These are phyloP conservation scores for Octodonta nipae DNA, from an alignment of 2,888 invertebrate species.

Conservation along the genomic window DNA sequence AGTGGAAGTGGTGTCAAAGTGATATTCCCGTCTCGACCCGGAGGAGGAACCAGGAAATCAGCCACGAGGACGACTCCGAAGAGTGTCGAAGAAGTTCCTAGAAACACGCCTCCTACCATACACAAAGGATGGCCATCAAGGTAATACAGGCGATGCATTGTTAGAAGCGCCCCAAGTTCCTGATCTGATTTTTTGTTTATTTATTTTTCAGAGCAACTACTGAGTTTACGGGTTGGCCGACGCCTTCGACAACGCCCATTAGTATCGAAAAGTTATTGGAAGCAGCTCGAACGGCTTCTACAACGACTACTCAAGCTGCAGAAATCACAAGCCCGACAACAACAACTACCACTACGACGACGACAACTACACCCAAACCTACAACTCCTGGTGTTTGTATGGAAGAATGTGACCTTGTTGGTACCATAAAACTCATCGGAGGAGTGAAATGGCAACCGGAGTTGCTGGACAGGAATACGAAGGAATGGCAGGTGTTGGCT, in stretches of 20 bases:
- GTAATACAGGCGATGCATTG: slow-evolving; percentile 37
- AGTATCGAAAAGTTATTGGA: slow-evolving; percentile 70
- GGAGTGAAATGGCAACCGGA: slow-evolving; percentile 77
- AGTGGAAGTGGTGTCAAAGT: slow-evolving; percentile 55
- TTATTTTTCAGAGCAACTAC: slow-evolving; percentile 55
- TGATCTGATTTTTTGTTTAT: slow-evolving; percentile 1
- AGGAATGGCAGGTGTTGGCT: slow-evolving; percentile 74
- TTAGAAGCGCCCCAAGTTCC: slow-evolving; percentile 1
- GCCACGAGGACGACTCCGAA: slow-evolving; percentile 19
- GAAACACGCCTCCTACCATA: slow-evolving; percentile 49
- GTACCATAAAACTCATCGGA: slow-evolving; percentile 70
- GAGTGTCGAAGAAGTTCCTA: slow-evolving; percentile 23
- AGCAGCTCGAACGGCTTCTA: slow-evolving; percentile 48
- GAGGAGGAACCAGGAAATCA: slow-evolving; percentile 43
- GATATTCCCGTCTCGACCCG: slow-evolving; percentile 69
- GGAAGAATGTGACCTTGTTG: slow-evolving; percentile 70
- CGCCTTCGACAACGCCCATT: slow-evolving; percentile 73
- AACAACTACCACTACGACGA: slow-evolving; percentile 54
- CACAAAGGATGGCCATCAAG: slow-evolving; percentile 76
- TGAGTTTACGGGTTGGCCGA: slow-evolving; percentile 84
- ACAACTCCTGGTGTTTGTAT: slow-evolving; percentile 69
- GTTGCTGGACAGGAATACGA: slow-evolving; percentile 70
- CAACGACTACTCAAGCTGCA: slow-evolving; percentile 36
- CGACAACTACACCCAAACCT: slow-evolving; percentile 54
- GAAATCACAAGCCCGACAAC: slow-evolving; percentile 32